These are phyloP conservation scores for Listronotus bonariensis DNA, from an alignment of 1,140 invertebrate genomes.

Conservation along the genomic window DNA sequence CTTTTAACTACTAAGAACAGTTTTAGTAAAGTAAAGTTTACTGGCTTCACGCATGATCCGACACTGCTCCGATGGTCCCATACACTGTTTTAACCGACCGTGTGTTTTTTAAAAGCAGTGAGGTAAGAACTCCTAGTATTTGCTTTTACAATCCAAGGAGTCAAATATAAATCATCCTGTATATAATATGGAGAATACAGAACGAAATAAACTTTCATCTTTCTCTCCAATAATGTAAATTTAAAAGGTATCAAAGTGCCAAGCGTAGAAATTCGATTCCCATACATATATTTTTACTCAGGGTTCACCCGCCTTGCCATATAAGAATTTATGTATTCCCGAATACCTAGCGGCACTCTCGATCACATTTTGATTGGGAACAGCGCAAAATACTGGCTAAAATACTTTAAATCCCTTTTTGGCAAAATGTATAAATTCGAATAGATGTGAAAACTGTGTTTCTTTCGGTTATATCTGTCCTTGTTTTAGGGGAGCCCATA, in stretches of 20 bases:
- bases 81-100: no score
- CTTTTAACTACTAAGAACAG: no score
- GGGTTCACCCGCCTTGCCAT: conserved; percentile 44
- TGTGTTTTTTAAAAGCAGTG: no score
- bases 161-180: no score
- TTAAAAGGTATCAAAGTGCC: conserved; percentile 54
- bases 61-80: no score
- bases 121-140: no score
- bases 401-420: conserved; percentile 5
- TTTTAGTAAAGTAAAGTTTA: no score
- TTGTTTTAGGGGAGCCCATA: not conserved
- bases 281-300: conserved; percentile 56
- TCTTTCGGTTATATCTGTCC: not conserved
- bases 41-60: no score
- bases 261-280: conserved; percentile 51
- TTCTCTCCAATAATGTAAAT: conserved; percentile 46
- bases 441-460: conserved; percentile 11
- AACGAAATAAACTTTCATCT: not conserved
- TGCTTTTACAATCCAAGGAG: no score
- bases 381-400: conserved; percentile 29
- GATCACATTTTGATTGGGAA: conserved; percentile 51
- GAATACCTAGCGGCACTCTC: conserved; percentile 50
- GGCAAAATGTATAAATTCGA: not conserved
- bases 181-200: conserved; percentile 13
- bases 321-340: conserved; percentile 54